Evolutionary conservation across 2,888 invertebrate genomes (phyloP).

Genomic region (Caenorhabditis macrosperma): DNA sequence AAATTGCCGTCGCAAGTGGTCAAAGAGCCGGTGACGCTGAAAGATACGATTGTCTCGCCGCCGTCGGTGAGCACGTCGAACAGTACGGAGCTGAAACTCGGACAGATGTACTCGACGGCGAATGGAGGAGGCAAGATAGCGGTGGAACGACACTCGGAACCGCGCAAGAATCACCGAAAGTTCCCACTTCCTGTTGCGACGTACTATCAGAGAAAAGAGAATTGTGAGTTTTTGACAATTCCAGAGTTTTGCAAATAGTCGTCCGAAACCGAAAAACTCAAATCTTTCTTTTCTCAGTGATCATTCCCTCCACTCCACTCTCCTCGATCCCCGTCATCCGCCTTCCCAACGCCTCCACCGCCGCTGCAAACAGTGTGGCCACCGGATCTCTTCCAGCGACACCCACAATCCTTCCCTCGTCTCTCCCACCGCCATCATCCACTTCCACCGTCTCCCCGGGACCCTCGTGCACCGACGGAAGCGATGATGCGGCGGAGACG

Average conservation of each 20-base stretch:
- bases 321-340: neutral
- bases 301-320: constrained; percentile 19
- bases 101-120: constrained; percentile 14
- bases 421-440: neutral
- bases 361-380: no score
- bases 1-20: constrained; percentile 41
- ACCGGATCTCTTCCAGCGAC: neutral
- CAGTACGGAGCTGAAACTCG: constrained; percentile 3
- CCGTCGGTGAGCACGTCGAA: no score
- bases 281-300: constrained; percentile 2
- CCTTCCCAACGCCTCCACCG: neutral
- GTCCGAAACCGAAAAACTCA: neutral
- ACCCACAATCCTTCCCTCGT: neutral
- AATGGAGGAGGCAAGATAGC: constrained; percentile 60
- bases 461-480: constrained; percentile 57
- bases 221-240: constrained; percentile 31
- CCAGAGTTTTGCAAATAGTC: constrained; percentile 5
- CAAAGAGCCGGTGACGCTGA: neutral
- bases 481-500: constrained; percentile 14
- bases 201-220: constrained; percentile 67
- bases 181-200: constrained; percentile 61
- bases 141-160: constrained; percentile 23
- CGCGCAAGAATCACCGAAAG: constrained; percentile 49
- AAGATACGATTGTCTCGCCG: no score
- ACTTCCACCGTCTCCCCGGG: constrained; percentile 50